phyloP scores from a whole-genome alignment of 2,888 invertebrate genomes.

The Baronia brevicornis region DNA sequence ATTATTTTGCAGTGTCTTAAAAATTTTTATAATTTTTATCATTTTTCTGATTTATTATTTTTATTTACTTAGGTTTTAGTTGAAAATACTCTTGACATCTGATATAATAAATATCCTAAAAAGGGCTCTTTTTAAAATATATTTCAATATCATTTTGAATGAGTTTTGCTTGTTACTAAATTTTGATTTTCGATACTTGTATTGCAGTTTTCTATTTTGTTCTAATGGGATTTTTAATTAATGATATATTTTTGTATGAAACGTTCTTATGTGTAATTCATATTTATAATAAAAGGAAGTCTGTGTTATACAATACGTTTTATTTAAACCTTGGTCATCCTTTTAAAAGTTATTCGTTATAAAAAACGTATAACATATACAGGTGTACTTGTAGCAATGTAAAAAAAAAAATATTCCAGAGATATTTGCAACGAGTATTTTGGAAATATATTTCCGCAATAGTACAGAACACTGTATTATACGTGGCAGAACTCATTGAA shows the following conservation, averaged over 20 bases:
- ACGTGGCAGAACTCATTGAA: no score
- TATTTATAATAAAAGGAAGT: conserved; percentile 70
- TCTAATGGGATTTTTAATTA: conserved; percentile 69
- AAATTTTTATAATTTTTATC: background rate
- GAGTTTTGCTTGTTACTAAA: conserved; percentile 21
- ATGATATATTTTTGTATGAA: conserved; percentile 74
- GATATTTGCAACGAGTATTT: no score
- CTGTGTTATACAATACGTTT: conserved; percentile 39
- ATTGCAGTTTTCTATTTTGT: conserved; percentile 59
- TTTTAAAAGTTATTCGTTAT: no score
- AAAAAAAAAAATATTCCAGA: background rate
- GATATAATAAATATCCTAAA: conserved; percentile 31
- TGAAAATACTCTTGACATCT: conserved; percentile 47
- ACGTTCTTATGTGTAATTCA: conserved; percentile 71
- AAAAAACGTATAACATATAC: no score
- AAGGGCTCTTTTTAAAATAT: conserved; percentile 17
- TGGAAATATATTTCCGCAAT: no score
- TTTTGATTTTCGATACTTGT: conserved; percentile 30
- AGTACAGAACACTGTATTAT: no score
- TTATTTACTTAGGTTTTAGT: conserved; percentile 17
- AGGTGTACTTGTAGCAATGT: no score
- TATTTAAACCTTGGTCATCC: conserved; percentile 13
- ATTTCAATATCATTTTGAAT: conserved; percentile 16
- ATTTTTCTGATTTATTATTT: background rate
- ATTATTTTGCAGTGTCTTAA: no score